Base-by-base conservation (phyloP, 2,113 vertebrate genomes). In the Noturus placidus region DNA sequence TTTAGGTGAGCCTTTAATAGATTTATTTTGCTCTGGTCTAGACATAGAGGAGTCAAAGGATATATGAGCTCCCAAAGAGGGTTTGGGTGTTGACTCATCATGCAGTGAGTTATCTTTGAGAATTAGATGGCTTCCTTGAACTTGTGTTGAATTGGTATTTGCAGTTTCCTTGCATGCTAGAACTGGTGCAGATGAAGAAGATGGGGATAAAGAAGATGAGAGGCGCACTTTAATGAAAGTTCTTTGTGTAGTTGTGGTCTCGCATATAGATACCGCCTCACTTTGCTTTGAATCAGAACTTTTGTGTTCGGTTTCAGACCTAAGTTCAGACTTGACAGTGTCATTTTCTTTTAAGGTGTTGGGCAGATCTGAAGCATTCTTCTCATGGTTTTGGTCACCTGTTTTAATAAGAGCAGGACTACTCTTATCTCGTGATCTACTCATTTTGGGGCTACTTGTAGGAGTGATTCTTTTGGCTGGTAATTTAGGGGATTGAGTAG, bases 141-240 rank as follows among this genome's bases (percentile, higher is more conserved):
- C 33, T 56, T 30, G 72, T 77, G 46, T 79, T 52, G 63, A 67
- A 56, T 90, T 87, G 83, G 78, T 70, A 85, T 76, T 70, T 33
- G 33, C 33, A 0, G 59, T 79, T 86, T 92, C 88, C 52, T 85
- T 91, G 20, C 80, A 70, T 57, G 86, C 25, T 54, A 90, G 25
- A 84, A 89, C 84, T n/a, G 94, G 89, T 76, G 93, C 93, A 4
- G 93, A 85, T 1, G 91, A 89, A 8, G 93, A 92, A 1, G 91
- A 91, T 3, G 91, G 25, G 33, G 91, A 91, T 0, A 92, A 91
- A 1, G 94, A 92, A 0, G 96, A 92, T 1, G 96, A 96, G 70
- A 96, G 92, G 22, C 91, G 95, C 25, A 96, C 96, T 78, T 96
- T 91, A 54, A 96, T 96, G 82, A 96, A 96, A 25, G 95, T 95